phyloP scores from a whole-genome alignment of 1,140 invertebrate species.

The Dendrolimus kikuchii region DNA sequence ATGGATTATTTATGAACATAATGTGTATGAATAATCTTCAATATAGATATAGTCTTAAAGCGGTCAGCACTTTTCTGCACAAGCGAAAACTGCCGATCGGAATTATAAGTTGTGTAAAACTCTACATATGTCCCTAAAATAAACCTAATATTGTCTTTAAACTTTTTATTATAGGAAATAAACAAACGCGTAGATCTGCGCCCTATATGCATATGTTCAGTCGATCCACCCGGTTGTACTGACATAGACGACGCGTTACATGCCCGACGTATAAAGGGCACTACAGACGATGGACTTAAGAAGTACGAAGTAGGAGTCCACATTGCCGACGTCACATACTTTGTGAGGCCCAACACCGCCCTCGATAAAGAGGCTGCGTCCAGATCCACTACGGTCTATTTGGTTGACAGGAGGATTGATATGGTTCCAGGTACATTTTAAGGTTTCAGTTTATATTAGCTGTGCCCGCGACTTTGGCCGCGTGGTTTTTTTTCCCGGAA shows the following conservation, averaged over 20 bases:
- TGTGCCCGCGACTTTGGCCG: neutral
- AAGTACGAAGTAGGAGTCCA: conserved; percentile 87
- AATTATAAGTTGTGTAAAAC: no score
- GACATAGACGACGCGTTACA: conserved; percentile 99
- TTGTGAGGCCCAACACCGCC: conserved; percentile 90
- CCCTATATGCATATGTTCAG: conserved; percentile 92
- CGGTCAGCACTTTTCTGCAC: no score
- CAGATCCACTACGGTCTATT: conserved; percentile 91
- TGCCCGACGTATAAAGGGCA: conserved; percentile 83
- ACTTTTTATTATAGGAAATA: conserved; percentile 76
- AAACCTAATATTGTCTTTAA: no score
- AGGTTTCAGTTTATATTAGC: neutral
- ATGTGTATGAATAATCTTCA: no score
- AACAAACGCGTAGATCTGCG: conserved; percentile 87
- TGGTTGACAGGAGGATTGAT: conserved; percentile 91
- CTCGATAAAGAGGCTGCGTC: conserved; percentile 90
- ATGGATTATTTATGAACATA: no score
- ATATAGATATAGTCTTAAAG: no score
- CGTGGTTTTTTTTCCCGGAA: neutral
- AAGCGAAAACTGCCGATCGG: no score
- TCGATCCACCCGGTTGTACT: conserved; percentile 98
- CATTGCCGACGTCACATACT: conserved; percentile 96
- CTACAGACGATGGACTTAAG: conserved; percentile 77
- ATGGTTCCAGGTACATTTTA: conserved; percentile 83
- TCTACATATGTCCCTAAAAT: no score